Evolutionary conservation across 2,113 vertebrate genomes (phyloP).

Genomic region (Manacus vitellinus): DNA sequence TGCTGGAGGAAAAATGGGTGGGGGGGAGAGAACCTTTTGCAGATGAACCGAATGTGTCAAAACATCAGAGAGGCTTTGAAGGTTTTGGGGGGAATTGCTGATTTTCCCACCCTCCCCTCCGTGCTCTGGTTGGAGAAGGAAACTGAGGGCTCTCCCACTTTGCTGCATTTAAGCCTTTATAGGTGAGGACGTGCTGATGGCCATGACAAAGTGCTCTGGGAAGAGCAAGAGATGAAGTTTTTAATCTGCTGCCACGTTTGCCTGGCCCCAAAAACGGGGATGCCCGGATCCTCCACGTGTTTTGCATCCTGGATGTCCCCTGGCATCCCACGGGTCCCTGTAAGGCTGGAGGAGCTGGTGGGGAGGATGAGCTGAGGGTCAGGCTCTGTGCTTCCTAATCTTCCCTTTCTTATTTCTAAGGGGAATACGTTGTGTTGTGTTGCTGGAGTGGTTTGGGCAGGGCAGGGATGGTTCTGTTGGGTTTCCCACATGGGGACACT

Average conservation of each 20-base stretch:
- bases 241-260: neutral
- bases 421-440: rapidly evolving
- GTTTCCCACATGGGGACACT: neutral
- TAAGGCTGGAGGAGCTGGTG: neutral
- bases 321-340: rapidly evolving
- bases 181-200: neutral
- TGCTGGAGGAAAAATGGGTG: neutral
- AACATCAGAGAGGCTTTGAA: neutral
- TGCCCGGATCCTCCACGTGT: rapidly evolving
- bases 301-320: neutral
- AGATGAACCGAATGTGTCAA: conserved; percentile 40
- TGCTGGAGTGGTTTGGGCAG: neutral
- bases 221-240: neutral
- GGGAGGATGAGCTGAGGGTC: neutral
- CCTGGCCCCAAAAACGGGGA: rapidly evolving
- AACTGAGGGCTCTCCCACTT: neutral
- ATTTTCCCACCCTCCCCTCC: neutral
- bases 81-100: neutral
- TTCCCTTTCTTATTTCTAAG: neutral
- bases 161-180: neutral
- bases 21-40: rapidly evolving
- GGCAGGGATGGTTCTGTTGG: neutral
- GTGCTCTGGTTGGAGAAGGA: neutral
- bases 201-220: neutral
- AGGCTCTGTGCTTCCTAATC: neutral